Evolutionary conservation across 2,113 vertebrate genomes (phyloP), one percentile per base, ranked within the genome.

Genomic region (Phrynocephalus versicolor): DNA sequence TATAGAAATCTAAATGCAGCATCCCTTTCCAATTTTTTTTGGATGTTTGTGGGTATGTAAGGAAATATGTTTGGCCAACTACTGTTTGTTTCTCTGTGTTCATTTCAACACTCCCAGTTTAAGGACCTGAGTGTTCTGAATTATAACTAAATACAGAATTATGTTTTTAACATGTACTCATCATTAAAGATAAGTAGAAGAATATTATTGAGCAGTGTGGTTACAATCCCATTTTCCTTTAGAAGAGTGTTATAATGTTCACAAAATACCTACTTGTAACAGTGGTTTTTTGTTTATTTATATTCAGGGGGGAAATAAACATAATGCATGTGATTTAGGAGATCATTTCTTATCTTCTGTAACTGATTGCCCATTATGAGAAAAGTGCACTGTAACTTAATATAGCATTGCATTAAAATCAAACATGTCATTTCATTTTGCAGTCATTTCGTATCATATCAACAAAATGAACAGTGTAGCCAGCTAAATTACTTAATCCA

Each of bases 351-450:
- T 75, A 45, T 85, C 9, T 70, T 6, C 76, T 65, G 45, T 79
- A 82, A 1, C 64, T n/a, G 84, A 82, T 81, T 85, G 85, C 82
- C 84, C 86, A 77, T 77, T 80, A 3, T 75, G 91, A 82, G 84
- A 51, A 77, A 79, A 92, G 75, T 25, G 0, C 51, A 88, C 85
- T 77, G 88, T 89, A 79, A 85, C 93, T 81, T 93, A 74, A 86
- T 78, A 39, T 82, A 80, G 67, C 86, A 41, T 8, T 62, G 0
- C 85, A 77, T 90, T 90, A 88, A 95, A 92, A 93, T 82, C 74
- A 93, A 89, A 12, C 3, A 8, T 85, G 80, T 88, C 85, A 37
- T 90, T 92, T 94, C 76, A 60, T 94, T 93, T 94, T 92, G 85
- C 92, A 60, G 0, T 41, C 0, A 73, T 88, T 94, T 87, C 80